Conservation (phyloP, 2,797 vertebrate species). For the Micrastur ruficollis region DNA sequence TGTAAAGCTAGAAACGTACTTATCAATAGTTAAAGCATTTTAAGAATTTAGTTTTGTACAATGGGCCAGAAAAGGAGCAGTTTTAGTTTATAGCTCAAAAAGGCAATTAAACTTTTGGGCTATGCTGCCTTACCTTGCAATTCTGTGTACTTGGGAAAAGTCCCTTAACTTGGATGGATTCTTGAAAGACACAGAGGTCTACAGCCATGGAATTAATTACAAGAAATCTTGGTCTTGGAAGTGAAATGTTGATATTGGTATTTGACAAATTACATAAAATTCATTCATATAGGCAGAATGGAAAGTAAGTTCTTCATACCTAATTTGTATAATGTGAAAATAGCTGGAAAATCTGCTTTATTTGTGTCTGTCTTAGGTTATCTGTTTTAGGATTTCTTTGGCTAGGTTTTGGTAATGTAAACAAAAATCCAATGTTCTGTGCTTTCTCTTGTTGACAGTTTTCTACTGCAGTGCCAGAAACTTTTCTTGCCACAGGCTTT, state of each 20-base stretch:
- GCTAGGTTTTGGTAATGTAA: background rate
- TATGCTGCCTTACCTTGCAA: background rate
- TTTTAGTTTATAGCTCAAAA: background rate
- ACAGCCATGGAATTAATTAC: background rate
- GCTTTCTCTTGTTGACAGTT: background rate
- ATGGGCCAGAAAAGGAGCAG: background rate
- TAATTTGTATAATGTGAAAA: background rate
- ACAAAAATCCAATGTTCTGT: background rate
- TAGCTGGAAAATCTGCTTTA: background rate
- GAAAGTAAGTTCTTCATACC: background rate
- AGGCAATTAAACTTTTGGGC: background rate
- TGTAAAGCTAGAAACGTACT: background rate
- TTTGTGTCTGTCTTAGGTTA: slow-evolving; percentile 5
- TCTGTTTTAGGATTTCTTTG: background rate
- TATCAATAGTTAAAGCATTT: background rate
- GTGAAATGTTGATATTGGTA: background rate
- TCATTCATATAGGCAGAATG: background rate
- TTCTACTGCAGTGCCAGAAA: slow-evolving; percentile 2
- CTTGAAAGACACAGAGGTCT: background rate
- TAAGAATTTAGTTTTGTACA: background rate
- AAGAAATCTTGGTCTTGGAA: background rate
- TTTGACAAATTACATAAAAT: background rate
- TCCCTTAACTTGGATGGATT: background rate
- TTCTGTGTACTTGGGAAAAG: background rate
- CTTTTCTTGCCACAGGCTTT: background rate